A percentile compares a stretch with the other conserved stretches of the same genome.
Evolutionary conservation across 2,797 vertebrate genomes (phyloP).

Genomic region (Cottoperca gobio): DNA sequence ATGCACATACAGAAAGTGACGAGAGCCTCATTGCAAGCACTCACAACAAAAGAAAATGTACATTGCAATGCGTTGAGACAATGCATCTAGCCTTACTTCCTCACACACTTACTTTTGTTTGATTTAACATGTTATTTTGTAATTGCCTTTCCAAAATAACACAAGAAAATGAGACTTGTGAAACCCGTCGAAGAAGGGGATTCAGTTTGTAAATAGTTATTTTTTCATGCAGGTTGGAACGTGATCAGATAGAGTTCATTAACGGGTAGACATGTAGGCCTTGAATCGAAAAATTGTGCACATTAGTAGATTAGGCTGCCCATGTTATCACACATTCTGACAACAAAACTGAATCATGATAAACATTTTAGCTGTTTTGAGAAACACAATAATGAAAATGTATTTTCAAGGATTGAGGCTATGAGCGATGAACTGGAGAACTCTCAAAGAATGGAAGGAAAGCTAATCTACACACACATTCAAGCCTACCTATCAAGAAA

Average conservation of each 20-base stretch:
- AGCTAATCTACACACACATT: constrained; percentile 49
- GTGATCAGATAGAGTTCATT: not conserved
- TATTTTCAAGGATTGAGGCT: constrained; percentile 31
- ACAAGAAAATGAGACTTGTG: not conserved
- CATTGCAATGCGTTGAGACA: too few species aligned
- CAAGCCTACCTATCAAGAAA: constrained; percentile 46
- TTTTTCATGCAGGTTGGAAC: not conserved
- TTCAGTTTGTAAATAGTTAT: not conserved
- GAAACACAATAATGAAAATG: not conserved
- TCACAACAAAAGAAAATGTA: too few species aligned
- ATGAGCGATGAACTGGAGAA: constrained; percentile 17
- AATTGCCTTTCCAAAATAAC: not conserved
- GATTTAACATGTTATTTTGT: not conserved
- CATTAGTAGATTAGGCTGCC: not conserved
- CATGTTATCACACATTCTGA: not conserved
- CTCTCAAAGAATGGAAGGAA: not conserved
- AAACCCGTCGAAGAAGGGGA: not conserved
- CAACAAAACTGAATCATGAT: not conserved
- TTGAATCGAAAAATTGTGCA: not conserved
- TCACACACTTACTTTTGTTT: too few species aligned
- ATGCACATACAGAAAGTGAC: too few species aligned
- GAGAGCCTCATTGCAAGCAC: too few species aligned
- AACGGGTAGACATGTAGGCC: not conserved
- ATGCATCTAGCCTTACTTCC: too few species aligned
- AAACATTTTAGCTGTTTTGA: not conserved